Percentiles rank a stretch among this genome's conserved stretches.
These are phyloP conservation scores for Bos javanicus DNA, from an alignment of 2,113 vertebrate genomes.

Conservation along the genomic window DNA sequence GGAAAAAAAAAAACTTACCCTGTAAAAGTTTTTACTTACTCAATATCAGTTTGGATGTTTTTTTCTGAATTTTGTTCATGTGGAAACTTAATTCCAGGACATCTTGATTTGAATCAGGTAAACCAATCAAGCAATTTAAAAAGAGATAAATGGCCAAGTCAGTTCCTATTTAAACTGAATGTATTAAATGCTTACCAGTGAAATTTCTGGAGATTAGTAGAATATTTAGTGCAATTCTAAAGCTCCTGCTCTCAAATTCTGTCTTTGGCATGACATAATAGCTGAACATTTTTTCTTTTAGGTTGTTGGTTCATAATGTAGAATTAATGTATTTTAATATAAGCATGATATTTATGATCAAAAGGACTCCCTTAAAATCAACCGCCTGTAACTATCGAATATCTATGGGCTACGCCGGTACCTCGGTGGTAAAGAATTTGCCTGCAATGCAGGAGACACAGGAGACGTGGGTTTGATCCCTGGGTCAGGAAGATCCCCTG, in stretches of 20 bases:
- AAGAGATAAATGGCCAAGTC: background rate
- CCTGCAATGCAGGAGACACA: background rate
- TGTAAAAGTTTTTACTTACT: slow-evolving; percentile 21
- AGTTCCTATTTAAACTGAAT: slow-evolving; percentile 20
- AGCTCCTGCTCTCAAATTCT: background rate
- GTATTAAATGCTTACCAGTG: background rate
- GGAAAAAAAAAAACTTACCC: background rate
- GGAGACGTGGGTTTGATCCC: background rate
- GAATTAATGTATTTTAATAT: background rate
- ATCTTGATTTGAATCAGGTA: slow-evolving; percentile 52
- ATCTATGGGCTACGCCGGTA: background rate
- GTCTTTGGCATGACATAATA: background rate
- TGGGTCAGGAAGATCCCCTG: background rate
- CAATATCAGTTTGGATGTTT: slow-evolving; percentile 9
- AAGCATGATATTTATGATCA: background rate
- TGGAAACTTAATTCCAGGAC: slow-evolving; percentile 53
- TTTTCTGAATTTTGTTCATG: slow-evolving; percentile 42
- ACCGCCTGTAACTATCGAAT: background rate
- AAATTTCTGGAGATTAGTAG: background rate
- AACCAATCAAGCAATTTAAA: slow-evolving; percentile 36
- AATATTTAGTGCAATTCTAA: background rate
- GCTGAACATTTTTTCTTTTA: slow-evolving; percentile 5
- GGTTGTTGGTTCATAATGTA: background rate
- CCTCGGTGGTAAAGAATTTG: background rate
- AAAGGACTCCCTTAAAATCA: background rate